Evolutionary conservation across 1,140 invertebrate genomes (phyloP).

Genomic region (Drosophila saltans): DNA sequence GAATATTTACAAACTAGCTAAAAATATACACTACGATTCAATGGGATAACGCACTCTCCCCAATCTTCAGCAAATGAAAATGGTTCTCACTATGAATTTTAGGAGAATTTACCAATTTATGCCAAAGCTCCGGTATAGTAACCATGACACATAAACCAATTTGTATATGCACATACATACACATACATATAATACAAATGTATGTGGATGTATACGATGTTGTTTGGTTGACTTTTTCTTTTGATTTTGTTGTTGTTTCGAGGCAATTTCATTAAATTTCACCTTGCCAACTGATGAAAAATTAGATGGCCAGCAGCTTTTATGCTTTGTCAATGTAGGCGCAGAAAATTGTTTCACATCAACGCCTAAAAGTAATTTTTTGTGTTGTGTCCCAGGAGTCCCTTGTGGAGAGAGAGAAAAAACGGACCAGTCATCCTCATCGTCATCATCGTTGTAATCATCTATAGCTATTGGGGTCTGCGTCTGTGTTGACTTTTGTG

Average conservation of each 20-base stretch:
- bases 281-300: conserved; percentile 7
- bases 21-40: too few species aligned
- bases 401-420: not conserved
- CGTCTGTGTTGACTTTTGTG: conserved; percentile 19
- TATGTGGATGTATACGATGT: too few species aligned
- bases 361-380: not conserved
- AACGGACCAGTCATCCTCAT: not conserved
- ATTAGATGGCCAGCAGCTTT: not conserved
- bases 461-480: conserved; percentile 4
- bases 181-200: too few species aligned
- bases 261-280: conserved; percentile 2
- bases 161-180: too few species aligned
- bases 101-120: too few species aligned
- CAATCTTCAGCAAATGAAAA: too few species aligned
- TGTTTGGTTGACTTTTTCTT: not conserved
- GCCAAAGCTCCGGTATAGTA: too few species aligned
- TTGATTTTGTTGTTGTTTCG: not conserved
- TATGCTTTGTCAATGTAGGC: not conserved
- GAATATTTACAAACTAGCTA: too few species aligned
- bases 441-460: conserved; percentile 5
- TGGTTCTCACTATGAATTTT: too few species aligned
- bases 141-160: too few species aligned
- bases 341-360: conserved; percentile 2
- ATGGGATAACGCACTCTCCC: too few species aligned
- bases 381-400: not conserved